phyloP scores from a whole-genome alignment of 2,888 invertebrate genomes.

The Oscheius myriophilus region DNA sequence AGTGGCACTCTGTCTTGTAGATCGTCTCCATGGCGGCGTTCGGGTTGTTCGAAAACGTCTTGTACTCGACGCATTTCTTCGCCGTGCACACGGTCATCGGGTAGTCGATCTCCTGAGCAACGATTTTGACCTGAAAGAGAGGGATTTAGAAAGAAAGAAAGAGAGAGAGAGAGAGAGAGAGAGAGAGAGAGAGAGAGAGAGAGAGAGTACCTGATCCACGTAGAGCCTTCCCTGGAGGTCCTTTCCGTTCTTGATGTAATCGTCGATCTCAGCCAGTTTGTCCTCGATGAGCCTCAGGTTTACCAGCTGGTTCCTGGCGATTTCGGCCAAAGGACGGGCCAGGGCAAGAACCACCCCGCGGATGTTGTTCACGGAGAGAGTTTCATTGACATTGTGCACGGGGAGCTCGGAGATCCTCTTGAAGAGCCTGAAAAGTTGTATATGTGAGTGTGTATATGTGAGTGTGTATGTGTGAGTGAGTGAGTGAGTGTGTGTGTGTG shows the following conservation, averaged over 20 bases:
- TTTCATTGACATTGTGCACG: constrained; percentile 12
- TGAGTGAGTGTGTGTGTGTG: no score
- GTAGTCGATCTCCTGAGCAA: constrained; percentile 10
- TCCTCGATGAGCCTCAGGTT: constrained; percentile 1
- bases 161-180: no score
- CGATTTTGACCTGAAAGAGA: constrained; percentile 15
- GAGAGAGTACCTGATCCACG: constrained; percentile 21
- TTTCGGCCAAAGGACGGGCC: constrained; percentile 11
- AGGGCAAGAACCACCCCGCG: constrained; percentile 6
- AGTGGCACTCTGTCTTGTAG: constrained; percentile 39
- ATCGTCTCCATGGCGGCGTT: constrained; percentile 16
- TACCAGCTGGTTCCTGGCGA: not conserved
- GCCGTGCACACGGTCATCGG: constrained; percentile 43
- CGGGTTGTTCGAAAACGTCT: not conserved
- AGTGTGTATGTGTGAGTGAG: no score
- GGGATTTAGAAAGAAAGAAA: no score
- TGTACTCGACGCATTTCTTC: constrained; percentile 25
- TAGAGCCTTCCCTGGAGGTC: constrained; percentile 5
- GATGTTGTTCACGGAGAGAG: constrained; percentile 19
- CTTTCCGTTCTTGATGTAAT: constrained; percentile 2
- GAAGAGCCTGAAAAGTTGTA: constrained; percentile 11
- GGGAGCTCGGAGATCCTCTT: constrained; percentile 1
- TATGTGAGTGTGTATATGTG: no score
- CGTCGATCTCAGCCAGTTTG: constrained; percentile 15
- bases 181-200: no score